phyloP scores from a whole-genome alignment of 2,113 vertebrate genomes.

The Anser cygnoides region DNA sequence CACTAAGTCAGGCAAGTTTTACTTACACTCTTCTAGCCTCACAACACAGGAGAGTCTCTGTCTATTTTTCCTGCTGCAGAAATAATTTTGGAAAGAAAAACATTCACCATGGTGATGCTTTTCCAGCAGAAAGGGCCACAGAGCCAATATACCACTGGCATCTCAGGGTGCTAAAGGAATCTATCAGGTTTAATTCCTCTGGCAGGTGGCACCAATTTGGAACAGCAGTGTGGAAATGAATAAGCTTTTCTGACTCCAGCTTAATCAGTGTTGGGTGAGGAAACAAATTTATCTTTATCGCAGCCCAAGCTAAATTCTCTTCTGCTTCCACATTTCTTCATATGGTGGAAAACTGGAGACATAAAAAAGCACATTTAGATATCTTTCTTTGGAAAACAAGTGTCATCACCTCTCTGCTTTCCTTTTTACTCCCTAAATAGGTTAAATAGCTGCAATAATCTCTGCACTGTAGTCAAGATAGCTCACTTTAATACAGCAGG shows the following conservation, averaged over 20 bases:
- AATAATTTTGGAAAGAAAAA: background rate
- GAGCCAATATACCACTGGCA: background rate
- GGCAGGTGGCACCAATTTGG: background rate
- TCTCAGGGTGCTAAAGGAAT: background rate
- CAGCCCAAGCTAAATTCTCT: background rate
- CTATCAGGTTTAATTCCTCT: background rate
- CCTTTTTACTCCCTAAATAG: background rate
- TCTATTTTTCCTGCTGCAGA: background rate
- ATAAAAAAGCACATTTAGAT: background rate
- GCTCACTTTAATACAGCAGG: background rate
- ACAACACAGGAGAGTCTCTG: background rate
- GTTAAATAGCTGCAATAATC: background rate
- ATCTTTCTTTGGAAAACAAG: background rate
- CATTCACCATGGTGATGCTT: background rate
- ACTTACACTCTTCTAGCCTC: background rate
- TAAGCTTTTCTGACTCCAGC: background rate
- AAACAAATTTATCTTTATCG: constrained; percentile 3
- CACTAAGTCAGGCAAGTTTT: background rate
- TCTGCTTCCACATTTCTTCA: background rate
- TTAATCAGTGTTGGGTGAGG: background rate
- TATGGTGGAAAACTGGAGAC: background rate
- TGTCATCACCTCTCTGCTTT: background rate
- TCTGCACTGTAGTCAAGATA: background rate
- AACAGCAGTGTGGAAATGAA: background rate
- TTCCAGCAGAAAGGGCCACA: background rate